Conservation (phyloP, 2,113 vertebrate species). For the Eonycteris spelaea region DNA sequence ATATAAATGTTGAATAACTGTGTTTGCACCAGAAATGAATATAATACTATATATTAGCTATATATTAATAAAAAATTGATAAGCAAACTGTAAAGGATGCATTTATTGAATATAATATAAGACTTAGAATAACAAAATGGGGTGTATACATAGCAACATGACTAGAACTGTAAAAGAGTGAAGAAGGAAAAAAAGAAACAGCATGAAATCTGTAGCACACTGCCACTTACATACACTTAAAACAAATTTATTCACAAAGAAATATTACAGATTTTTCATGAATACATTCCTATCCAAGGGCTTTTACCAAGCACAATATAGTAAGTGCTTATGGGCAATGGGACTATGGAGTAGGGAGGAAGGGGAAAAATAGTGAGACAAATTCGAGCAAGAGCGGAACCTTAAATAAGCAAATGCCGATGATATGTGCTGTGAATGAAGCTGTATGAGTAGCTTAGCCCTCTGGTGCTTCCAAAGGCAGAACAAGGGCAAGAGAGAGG, state of each 20-base stretch:
- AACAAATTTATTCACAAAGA: slow-evolving; percentile 42
- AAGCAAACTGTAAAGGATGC: background rate
- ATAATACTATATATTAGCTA: background rate
- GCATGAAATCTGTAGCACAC: background rate
- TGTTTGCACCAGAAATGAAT: background rate
- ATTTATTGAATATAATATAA: background rate
- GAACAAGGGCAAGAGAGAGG: background rate
- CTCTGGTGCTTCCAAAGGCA: background rate
- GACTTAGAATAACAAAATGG: background rate
- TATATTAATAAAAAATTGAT: background rate
- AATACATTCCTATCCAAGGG: background rate
- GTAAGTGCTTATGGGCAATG: slow-evolving; percentile 26
- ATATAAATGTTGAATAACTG: background rate
- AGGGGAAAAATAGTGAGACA: slow-evolving; percentile 6
- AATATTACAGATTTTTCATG: background rate
- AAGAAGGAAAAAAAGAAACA: background rate
- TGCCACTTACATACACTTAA: slow-evolving; percentile 6
- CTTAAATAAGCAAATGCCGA: background rate
- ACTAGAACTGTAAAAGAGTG: background rate
- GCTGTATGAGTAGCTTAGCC: background rate
- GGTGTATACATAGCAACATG: background rate
- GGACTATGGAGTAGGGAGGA: background rate
- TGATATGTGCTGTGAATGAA: background rate
- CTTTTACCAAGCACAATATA: slow-evolving; percentile 8
- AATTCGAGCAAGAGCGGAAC: slow-evolving; percentile 14